Evolutionary conservation across 2,888 invertebrate species (phyloP), one percentile per base, ranked within the genome.

Genomic region (Amaurobius ferox): DNA sequence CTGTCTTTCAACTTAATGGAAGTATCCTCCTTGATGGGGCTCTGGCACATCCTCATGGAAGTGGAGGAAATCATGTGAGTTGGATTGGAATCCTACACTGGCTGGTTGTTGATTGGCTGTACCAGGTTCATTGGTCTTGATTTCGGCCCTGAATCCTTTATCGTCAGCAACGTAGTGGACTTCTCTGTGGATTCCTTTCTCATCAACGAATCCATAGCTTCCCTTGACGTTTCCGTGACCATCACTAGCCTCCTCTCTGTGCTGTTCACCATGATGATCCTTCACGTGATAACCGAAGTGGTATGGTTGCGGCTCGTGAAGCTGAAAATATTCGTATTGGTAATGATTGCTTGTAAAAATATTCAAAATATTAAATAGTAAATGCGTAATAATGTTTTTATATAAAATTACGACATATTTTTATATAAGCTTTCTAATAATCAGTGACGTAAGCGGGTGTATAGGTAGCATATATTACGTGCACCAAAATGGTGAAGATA

Each of bases 121-220:
- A 28, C 86, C 86, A 7, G 86, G 86, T 23, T 86, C 86, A 39
- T 86, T 86, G 67, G 80, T 87, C 66, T 78, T 79, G 67, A 87
- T 79, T 29, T 86, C 86, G 16, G 86, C 86, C 0, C 86, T 19
- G 74, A 86, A 86, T 6, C 86, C 86, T 79, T 86, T 79, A 13
- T 79, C 86, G 62, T 86, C 86, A 44, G 86, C 86, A 5, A 86
- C 86, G 83, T 85, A 85, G 61, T 85, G 83, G 30, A 85, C 83
- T 61, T 85, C 77, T 23, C 83, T 19, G 61, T 85, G 83, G 83
- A 85, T 78, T 0, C 83, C 83, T 29, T 85, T 85, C 66, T 85
- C 83, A 32, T 85, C 83, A 26, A 85, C 83, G 55, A 85, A 85
- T 23, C 83, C 83, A 28, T 85, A 85, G 61, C 83, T 85, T 19